Base-by-base conservation (phyloP, 1,140 invertebrate genomes). In the Lasioglossum baleicum region DNA sequence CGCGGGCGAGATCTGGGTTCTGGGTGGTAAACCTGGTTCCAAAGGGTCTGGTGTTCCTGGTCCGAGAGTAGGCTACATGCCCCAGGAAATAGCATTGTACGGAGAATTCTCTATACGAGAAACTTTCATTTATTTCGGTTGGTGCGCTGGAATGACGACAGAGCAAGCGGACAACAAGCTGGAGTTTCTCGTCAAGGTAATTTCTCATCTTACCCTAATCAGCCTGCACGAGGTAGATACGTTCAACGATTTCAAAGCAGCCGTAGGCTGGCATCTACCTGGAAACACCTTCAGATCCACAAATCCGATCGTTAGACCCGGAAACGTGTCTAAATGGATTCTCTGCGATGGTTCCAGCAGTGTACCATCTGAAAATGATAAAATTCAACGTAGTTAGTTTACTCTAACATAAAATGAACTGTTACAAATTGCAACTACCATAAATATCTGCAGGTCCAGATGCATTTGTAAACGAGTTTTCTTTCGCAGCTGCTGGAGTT, bases 51-150 rank as follows among this genome's bases (percentile, higher is more conserved):
- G 97, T 1, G 97, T 98, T 4, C 98, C 98, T 1, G 98, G 98
- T 15, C 97, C 97, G 88, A 94, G 97, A 13, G 97, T 96, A 20
- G 96, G 96, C 11, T 97, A 97, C 90, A 96, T 96, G 96, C 96
- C 96, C 0, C 96, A 98, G 92, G 98, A 99, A 93, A 97, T 98
- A 35, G 98, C 98, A 0, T 93, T 99, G 0, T 99, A 98, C 91
- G 97, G 97, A 1, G 98, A 99, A 92, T 98, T 99, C 92, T 97
- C 97, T 0, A 99, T 99, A 81, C 95, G 95, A 78, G 98, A 99
- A 91, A 99, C 98, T 0, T 96, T 99, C 95, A 96, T 97, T 94
- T 99, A 99, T 90, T 99, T 99, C 92, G 98, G 98, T n/a, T 97
- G 97, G 95, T 58, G 98, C 70, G 96, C 97, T 73, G 96, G 96